Base-by-base conservation (phyloP, 64 coral and sea anemone genomes). In the Dendronephthya gigantea region DNA sequence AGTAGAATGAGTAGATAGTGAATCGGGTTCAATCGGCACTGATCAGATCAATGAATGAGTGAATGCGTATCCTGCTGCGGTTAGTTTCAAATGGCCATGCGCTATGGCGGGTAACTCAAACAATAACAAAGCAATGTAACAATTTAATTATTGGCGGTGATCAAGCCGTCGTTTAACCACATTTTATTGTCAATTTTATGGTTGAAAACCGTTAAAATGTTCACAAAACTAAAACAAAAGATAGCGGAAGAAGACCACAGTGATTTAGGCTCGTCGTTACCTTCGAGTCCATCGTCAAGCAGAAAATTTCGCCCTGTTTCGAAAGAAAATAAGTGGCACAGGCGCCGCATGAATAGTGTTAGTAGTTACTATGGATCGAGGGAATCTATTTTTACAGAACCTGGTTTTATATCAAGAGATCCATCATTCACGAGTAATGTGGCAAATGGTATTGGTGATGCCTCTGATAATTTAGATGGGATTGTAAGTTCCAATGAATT, bases 291-390 rank as follows among this genome's bases (percentile, higher is more conserved):
- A 23, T 88, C 79, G 8, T 79, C 41, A 38, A 89, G 92, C 66
- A 90, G 92, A 91, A 82, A 87, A 84, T 89, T 85, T 70, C 51
- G 91, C 39, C 89, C 91, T 88, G 92, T 90, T 0, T 93, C 84
- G 79, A 86, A 90, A 7, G 95, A 98, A 49, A 98, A 98, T 51
- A 98, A 98, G 13, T 98, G 95, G 95, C 92, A 98, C 34, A 88
- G 84, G 38, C 84, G 95, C 70, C 84, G 95, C 2, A 88, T 98
- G 12, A 98, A 89, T 72, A 91, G 90, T 88, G 94, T 92, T 1
- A 98, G 94, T 83, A 94, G 85, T 84, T 92, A 93, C 50, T 98
- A 98, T 84, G 95, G 91, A 27, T 98, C 95, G 22, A 98, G 89
- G 39, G 95, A 98, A 83, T 93, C 92, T 52, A 31, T 98, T 9